These are phyloP conservation scores for Hylaeus volcanicus DNA, from an alignment of 1,140 invertebrate species.

Conservation along the genomic window DNA sequence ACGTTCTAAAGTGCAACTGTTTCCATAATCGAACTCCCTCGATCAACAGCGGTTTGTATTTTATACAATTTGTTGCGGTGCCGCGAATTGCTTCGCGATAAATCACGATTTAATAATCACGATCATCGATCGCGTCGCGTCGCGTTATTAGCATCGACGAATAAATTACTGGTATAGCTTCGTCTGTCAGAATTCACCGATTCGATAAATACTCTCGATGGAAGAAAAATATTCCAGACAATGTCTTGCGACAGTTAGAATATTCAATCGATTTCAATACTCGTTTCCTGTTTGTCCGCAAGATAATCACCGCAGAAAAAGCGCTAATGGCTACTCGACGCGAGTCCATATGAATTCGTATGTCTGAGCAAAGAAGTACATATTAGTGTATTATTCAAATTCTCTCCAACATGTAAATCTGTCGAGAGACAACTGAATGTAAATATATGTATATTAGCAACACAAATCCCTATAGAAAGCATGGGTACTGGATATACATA, in stretches of 20 bases:
- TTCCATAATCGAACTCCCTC: background rate
- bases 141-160: no score
- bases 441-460: background rate
- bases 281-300: no score
- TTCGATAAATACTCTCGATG: no score
- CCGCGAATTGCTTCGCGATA: no score
- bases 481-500: no score
- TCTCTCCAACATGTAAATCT: background rate
- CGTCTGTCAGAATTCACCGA: no score
- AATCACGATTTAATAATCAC: slow-evolving; percentile 13
- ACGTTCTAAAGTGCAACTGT: slow-evolving; percentile 5
- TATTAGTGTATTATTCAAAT: background rate
- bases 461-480: background rate
- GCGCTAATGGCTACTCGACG: background rate
- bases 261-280: background rate
- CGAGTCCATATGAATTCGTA: background rate
- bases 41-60: background rate
- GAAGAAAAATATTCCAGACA: background rate
- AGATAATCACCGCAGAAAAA: background rate
- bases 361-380: background rate
- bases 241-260: background rate
- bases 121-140: no score
- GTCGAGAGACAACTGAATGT: background rate
- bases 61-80: background rate
- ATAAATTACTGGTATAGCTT: no score